These are phyloP conservation scores for Hydrozoanthus gracilis DNA, from an alignment of 92 coral and sea anemone species.

Conservation along the genomic window DNA sequence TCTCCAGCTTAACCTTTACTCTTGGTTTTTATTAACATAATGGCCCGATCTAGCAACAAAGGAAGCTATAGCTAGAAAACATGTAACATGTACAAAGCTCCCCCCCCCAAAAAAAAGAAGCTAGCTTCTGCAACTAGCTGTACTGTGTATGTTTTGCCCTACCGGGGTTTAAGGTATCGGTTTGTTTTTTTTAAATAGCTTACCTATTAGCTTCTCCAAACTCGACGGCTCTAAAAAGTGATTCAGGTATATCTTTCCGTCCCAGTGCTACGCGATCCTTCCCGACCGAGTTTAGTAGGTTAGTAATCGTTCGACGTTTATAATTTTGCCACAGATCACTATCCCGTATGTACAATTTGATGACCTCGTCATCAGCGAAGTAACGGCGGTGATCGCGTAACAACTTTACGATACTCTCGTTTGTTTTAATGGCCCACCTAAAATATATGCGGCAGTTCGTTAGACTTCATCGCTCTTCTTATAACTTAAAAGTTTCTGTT, in stretches of 20 bases:
- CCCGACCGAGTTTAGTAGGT: slow-evolving; percentile 65
- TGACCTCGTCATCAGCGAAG: slow-evolving; percentile 78
- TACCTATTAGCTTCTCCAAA: slow-evolving; percentile 90
- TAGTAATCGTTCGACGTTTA: slow-evolving; percentile 79
- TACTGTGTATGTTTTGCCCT: too few species aligned
- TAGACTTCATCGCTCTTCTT: too few species aligned
- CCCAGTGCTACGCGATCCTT: slow-evolving; percentile 59
- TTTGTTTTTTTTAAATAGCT: background rate
- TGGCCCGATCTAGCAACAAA: too few species aligned
- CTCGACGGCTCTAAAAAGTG: slow-evolving; percentile 75
- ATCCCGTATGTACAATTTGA: slow-evolving; percentile 81
- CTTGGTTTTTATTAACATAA: too few species aligned
- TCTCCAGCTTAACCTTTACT: too few species aligned
- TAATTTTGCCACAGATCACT: slow-evolving; percentile 98
- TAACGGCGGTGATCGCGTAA: slow-evolving; percentile 77
- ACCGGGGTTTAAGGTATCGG: too few species aligned
- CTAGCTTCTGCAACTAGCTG: too few species aligned
- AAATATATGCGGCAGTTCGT: background rate
- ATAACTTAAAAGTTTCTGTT: too few species aligned
- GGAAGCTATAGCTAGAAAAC: too few species aligned
- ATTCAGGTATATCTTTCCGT: slow-evolving; percentile 62
- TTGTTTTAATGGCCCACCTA: slow-evolving; percentile 93
- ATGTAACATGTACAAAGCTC: too few species aligned
- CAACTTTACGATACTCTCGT: slow-evolving; percentile 78
- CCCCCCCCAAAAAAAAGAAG: too few species aligned